Base-by-base conservation (phyloP, 2,888 invertebrate species). In the Allolobophora icterica region DNA sequence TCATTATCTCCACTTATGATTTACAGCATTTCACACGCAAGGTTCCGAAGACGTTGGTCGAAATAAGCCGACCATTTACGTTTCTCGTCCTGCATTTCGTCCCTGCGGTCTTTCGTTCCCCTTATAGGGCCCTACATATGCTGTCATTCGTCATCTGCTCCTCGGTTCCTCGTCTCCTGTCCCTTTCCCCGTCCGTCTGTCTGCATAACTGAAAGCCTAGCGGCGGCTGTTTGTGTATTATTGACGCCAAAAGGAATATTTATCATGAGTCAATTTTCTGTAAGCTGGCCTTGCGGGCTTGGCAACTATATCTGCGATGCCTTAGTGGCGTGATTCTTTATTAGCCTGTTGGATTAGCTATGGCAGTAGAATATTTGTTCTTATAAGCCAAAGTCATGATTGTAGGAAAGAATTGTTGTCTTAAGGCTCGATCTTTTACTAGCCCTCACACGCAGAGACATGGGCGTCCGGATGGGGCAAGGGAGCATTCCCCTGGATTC, bases 1-100 rank as follows among this genome's bases (percentile, higher is more conserved):
- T 87, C 87, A 87, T 87, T 35, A 87, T 87, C 71, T 71, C n/a
- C 71, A n/a, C n/a, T 71, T n/a, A 8, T 71, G 71, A 71, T 71
- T 71, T 71, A 71, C 71, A 30, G 71, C 71, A n/a, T n/a, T n/a
- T 71, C 71, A 71, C 71, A 71, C 71, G n/a, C n/a, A n/a, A 71
- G 30, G 71, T 71, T 71, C n/a, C 71, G n/a, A 71, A 71, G 71
- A 71, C 71, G 71, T n/a, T 13, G 71, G 71, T 71, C 71, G 30
- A 71, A 71, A 71, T 13, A 71, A n/a, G 71, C 71, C 71, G 71
- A n/a, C n/a, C 71, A 71, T 71, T 71, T 71, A 71, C 11, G 71
- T 71, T n/a, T 71, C 71, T 30, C n/a, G 52, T 11, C 42, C 42
- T 1, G 1, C 24, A 13, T 52, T 24, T 21, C 52, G 52, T 71